phyloP scores from a whole-genome alignment of 2,888 invertebrate species.

The Drosophila cognata region DNA sequence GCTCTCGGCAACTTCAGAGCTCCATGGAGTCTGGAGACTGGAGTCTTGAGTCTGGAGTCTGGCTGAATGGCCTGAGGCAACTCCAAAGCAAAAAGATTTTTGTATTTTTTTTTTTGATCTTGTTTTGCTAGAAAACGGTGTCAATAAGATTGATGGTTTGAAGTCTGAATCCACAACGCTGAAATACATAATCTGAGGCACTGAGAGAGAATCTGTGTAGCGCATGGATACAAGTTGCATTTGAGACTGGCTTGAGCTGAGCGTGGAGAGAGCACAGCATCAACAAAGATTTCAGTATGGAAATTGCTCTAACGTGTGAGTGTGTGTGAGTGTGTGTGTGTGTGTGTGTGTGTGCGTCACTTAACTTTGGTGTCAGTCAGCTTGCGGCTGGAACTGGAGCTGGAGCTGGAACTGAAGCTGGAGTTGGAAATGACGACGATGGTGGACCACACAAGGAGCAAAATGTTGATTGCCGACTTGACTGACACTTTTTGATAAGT shows the following conservation, averaged over 20 bases:
- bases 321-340: slow-evolving; percentile 16
- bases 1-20: slow-evolving; percentile 38
- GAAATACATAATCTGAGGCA: neutral
- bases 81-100: neutral
- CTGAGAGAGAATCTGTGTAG: slow-evolving; percentile 15
- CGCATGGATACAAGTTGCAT: slow-evolving; percentile 69
- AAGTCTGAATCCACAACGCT: slow-evolving; percentile 31
- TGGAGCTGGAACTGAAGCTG: slow-evolving; percentile 13
- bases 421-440: slow-evolving; percentile 50
- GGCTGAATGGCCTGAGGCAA: neutral
- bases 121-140: slow-evolving; percentile 74
- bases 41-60: slow-evolving; percentile 7
- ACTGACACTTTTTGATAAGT: slow-evolving; percentile 82
- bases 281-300: slow-evolving; percentile 24
- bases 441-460: slow-evolving; percentile 76
- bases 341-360: slow-evolving; percentile 69
- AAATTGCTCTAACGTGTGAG: slow-evolving; percentile 43
- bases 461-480: slow-evolving; percentile 80
- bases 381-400: slow-evolving; percentile 37
- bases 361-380: slow-evolving; percentile 80
- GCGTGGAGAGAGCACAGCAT: slow-evolving; percentile 12
- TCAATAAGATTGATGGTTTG: slow-evolving; percentile 84
- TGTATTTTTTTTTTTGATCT: slow-evolving; percentile 41
- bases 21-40: slow-evolving; percentile 8
- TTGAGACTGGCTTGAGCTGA: slow-evolving; percentile 66